Evolutionary conservation across 1,140 invertebrate species (phyloP).

Genomic region (Heliconius eleuchia): DNA sequence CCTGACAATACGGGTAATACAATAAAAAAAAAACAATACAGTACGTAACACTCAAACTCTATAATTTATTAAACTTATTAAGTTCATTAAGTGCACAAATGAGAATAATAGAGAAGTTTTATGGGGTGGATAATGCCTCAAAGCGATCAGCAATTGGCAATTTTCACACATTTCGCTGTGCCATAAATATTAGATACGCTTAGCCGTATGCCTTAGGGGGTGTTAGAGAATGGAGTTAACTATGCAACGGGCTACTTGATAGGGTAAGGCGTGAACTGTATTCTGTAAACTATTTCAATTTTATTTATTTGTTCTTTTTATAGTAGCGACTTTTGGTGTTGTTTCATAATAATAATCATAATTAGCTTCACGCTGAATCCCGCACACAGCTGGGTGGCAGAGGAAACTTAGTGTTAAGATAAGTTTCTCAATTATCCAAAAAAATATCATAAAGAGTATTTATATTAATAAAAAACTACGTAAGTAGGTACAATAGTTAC

Average conservation of each 20-base stretch:
- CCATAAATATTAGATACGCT: slow-evolving; percentile 48
- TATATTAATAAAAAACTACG: no score
- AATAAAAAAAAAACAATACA: neutral
- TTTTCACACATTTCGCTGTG: slow-evolving; percentile 64
- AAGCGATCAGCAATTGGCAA: slow-evolving; percentile 64
- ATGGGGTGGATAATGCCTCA: slow-evolving; percentile 47
- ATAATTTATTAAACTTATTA: neutral
- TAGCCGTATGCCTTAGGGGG: slow-evolving; percentile 24
- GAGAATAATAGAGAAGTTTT: slow-evolving; percentile 25
- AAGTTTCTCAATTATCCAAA: no score
- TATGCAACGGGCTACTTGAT: neutral
- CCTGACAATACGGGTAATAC: neutral
- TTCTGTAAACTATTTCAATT: neutral
- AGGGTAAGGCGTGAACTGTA: neutral
- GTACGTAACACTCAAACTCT: neutral
- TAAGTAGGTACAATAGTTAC: no score
- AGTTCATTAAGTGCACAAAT: slow-evolving; percentile 10
- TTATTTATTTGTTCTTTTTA: no score
- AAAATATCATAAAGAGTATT: no score
- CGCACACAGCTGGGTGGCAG: no score
- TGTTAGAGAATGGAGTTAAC: slow-evolving; percentile 9
- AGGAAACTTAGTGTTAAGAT: no score
- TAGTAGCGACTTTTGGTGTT: neutral
- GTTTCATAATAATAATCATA: no score
- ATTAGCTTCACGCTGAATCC: no score